Evolutionary conservation across 2,113 vertebrate species (phyloP).

Genomic region (Tringa solitaria): DNA sequence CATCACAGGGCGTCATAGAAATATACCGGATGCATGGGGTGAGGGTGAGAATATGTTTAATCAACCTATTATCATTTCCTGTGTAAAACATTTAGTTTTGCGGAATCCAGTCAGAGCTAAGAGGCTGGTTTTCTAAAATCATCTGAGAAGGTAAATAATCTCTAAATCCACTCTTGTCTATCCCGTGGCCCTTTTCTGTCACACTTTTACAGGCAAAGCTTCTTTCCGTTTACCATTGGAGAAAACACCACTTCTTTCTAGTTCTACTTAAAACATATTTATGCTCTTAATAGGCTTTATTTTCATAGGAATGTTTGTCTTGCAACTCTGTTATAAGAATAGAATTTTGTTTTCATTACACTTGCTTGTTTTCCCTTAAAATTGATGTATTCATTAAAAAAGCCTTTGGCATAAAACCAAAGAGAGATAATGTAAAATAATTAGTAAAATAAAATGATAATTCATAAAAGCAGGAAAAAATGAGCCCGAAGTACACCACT

Average conservation of each 20-base stretch:
- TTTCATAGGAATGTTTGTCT: not conserved
- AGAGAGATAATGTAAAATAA: not conserved
- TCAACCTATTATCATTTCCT: constrained; percentile 21
- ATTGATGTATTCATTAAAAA: not conserved
- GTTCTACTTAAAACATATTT: not conserved
- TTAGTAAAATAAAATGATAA: not conserved
- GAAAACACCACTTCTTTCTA: not conserved
- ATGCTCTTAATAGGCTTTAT: not conserved
- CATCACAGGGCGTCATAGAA: not conserved
- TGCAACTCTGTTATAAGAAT: not conserved
- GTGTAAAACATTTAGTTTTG: not conserved
- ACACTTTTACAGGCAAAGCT: not conserved
- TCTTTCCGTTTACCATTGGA: not conserved
- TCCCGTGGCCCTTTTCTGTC: not conserved
- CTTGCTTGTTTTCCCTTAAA: not conserved
- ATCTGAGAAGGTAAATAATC: not conserved
- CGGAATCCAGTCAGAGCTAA: not conserved
- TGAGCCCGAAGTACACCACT: not conserved
- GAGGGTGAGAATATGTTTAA: constrained; percentile 5
- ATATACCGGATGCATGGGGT: not conserved
- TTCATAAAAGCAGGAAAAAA: not conserved
- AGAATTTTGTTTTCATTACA: not conserved
- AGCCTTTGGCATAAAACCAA: not conserved
- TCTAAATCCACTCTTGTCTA: not conserved
- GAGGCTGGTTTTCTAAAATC: not conserved